Conservation (phyloP, 1,140 invertebrate genomes). For the Eubasilissa regina region DNA sequence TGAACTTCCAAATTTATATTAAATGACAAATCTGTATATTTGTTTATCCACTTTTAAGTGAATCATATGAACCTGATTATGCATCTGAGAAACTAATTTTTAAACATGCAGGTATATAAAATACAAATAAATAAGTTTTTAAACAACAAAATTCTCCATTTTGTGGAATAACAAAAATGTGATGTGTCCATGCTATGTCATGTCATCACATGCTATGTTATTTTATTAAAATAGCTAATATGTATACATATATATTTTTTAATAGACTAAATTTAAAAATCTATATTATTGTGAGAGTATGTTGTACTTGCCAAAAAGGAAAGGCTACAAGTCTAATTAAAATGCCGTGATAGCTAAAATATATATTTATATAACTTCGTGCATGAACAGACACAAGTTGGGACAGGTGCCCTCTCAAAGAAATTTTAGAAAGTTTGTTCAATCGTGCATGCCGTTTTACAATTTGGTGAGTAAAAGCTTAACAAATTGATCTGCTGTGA, state of each 20-base stretch:
- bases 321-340: no score
- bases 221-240: no score
- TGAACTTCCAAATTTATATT: neutral
- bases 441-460: neutral
- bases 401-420: neutral
- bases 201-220: no score
- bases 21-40: neutral
- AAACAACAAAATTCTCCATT: no score
- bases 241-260: no score
- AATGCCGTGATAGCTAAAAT: neutral
- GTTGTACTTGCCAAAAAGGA: no score
- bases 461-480: slow-evolving; percentile 6
- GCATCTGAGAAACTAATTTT: neutral
- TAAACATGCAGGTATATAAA: no score
- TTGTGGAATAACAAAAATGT: no score
- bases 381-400: slow-evolving; percentile 6
- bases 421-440: slow-evolving; percentile 40
- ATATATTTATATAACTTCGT: slow-evolving; percentile 14
- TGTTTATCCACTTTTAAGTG: slow-evolving; percentile 11
- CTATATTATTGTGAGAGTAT: no score
- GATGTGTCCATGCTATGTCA: no score
- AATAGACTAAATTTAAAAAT: no score
- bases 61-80: neutral
- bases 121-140: no score
- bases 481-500: slow-evolving; percentile 15